These are phyloP conservation scores for Anableps anableps DNA, from an alignment of 2,797 vertebrate species.

Conservation along the genomic window DNA sequence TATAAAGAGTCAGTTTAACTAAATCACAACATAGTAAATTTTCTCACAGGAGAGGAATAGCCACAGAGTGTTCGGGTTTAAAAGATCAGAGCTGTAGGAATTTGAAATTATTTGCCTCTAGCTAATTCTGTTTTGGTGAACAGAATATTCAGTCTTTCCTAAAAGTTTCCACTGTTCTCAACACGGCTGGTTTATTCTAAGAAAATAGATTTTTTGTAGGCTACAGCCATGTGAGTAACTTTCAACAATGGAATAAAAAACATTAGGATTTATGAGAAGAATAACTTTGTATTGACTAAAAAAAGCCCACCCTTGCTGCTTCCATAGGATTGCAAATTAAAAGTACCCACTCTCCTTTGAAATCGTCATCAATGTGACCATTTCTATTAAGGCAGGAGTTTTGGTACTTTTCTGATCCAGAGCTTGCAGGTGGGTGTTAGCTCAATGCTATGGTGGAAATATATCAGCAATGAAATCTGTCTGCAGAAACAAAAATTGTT, in stretches of 20 bases:
- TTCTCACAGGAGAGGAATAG: background rate
- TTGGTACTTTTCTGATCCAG: background rate
- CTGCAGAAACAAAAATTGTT: background rate
- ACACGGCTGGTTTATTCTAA: background rate
- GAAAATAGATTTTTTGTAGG: background rate
- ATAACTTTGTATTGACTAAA: background rate
- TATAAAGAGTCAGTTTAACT: conserved; percentile 24
- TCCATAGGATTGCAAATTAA: background rate
- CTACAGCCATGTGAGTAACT: background rate
- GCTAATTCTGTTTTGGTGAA: background rate
- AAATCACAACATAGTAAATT: conserved; percentile 2
- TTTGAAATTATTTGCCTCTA: background rate
- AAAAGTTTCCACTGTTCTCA: background rate
- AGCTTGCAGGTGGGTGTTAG: background rate
- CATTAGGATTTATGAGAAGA: background rate
- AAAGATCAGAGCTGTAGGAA: background rate
- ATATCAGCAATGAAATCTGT: background rate
- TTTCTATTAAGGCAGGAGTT: background rate
- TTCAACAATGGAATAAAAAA: background rate
- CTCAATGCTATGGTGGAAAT: background rate
- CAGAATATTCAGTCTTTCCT: background rate
- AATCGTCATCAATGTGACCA: background rate
- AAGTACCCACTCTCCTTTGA: background rate
- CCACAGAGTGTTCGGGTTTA: background rate
- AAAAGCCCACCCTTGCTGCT: background rate